Evolutionary conservation across 2,888 invertebrate species (phyloP), one percentile per base, ranked within the genome.

Genomic region (Ernsta delagoae): DNA sequence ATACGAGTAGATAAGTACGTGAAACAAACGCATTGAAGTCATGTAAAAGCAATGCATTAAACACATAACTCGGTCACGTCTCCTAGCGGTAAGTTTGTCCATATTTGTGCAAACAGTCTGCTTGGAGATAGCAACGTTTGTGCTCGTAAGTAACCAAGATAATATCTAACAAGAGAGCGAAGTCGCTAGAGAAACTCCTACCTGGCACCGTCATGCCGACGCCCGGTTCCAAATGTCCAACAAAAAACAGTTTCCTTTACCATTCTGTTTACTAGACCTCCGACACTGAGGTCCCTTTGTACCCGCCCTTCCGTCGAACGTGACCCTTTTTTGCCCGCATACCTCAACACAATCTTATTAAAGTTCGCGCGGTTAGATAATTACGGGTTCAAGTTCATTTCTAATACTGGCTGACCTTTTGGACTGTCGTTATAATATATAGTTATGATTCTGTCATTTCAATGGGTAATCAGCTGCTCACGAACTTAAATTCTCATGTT

Each of bases 231-330:
- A 76, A 76, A 79, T 75, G 76, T 73, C 69, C 72, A 71, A 76
- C 75, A 87, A 84, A 89, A 91, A 91, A 91, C 75, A 82, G 85
- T 88, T 92, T 91, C 90, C 90, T 87, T 86, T 83, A 83, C 86
- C 50, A 88, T 86, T 91, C 75, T 89, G 85, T 90, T 89, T 89
- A 89, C 90, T 87, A 86, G 90, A 90, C 90, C 92, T 90, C 90
- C 90, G 92, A 92, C 89, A 90, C 85, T 74, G 88, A 83, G 84
- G 83, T 75, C 82, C 84, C 85, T 87, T 88, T 87, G 84, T 84
- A 77, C 79, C 78, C 79, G 68, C 62, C 81, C 79, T 81, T 78
- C 78, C 78, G 78, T 77, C 76, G 77, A 79, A 75, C 75, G 74
- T 82, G 86, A 85, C 85, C 88, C 81, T 89, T 91, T 92, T 93